Evolutionary conservation across 2,113 vertebrate species (phyloP), one percentile per base, ranked within the genome.

Genomic region (Sapayoa aenigma): DNA sequence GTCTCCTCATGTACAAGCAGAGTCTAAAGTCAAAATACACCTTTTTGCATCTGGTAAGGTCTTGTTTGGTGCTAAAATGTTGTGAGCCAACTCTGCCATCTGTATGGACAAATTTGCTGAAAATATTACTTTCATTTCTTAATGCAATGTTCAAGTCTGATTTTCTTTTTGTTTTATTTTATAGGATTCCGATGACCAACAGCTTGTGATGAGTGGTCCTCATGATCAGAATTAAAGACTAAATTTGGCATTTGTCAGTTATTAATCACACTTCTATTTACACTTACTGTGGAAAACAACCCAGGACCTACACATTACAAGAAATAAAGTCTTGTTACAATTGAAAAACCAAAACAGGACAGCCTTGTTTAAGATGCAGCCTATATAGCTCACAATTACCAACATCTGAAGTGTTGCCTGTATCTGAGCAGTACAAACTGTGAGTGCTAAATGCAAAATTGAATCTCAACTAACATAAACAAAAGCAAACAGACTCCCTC

Each of bases 161-260:
- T 84, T 77, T 74, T 71, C 31, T 67, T 83, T 58, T 80, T 46
- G 13, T 68, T 74, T 28, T 92, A 2, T 83, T 78, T 97, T 91
- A 55, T 16, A 98, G 98, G 97, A 98, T 41, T 86, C 90, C 0
- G 97, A 97, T 7, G 97, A 97, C 39, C 97, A 95, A 35, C 97
- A 97, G 58, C 94, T 97, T 82, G 97, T 97, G 49, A 93, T 88
- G 41, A 84, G 84, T 7, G 95, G 96, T 73, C 96, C 96, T 31
- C 79, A 93, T 13, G 94, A 96, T 80, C 93, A 94, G 71, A 89
- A 15, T 77, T 97, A 37, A 97, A 73, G 46, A 50, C 5, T 14
- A 24, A 68, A 47, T 27, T 44, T 27, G 47, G 69, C 19, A 53
- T 65, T 56, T 59, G 24, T 23, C 73, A 63, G 41, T 59, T 72